These are phyloP conservation scores for Perognathus longimembris DNA, from an alignment of 2,113 vertebrate species.

Conservation along the genomic window DNA sequence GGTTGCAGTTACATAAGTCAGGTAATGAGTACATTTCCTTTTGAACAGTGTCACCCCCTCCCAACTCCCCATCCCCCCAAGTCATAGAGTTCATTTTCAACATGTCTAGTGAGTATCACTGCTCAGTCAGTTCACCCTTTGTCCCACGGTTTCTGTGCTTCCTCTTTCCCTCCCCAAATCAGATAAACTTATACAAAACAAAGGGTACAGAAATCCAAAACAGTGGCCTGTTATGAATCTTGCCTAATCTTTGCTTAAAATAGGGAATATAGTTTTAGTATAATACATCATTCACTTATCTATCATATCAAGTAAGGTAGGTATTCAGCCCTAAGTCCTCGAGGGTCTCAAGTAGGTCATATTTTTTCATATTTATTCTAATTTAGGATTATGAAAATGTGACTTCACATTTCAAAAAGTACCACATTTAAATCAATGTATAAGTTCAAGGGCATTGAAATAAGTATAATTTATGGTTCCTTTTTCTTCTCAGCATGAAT, in stretches of 20 bases:
- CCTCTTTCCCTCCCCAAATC: too few relatives aligned
- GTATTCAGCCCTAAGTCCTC: conserved; percentile 35
- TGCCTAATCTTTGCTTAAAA: not conserved
- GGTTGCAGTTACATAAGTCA: too few relatives aligned
- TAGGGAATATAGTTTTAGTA: conserved; percentile 53
- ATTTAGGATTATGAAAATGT: conserved; percentile 62
- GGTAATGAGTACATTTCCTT: too few relatives aligned
- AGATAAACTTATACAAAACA: too few relatives aligned
- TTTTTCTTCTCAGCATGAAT: conserved; percentile 69
- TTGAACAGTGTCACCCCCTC: too few relatives aligned
- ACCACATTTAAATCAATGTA: conserved; percentile 57
- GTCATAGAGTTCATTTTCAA: too few relatives aligned
- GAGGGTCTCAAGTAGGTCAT: conserved; percentile 21
- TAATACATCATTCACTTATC: conserved; percentile 30
- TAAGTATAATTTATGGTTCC: conserved; percentile 72
- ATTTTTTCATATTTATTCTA: conserved; percentile 53
- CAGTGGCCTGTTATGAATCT: not conserved
- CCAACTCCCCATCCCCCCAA: too few relatives aligned
- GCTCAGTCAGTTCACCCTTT: too few relatives aligned
- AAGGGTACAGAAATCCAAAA: too few relatives aligned
- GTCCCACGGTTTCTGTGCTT: too few relatives aligned
- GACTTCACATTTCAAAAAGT: conserved; percentile 70
- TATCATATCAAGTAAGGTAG: conserved; percentile 1
- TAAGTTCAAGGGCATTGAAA: conserved; percentile 74
- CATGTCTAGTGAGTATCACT: too few relatives aligned